A percentile compares a stretch with the other conserved stretches of the same genome.
Evolutionary conservation across 2,888 invertebrate species (phyloP).

Genomic region (Drosophila fulvimacula): DNA sequence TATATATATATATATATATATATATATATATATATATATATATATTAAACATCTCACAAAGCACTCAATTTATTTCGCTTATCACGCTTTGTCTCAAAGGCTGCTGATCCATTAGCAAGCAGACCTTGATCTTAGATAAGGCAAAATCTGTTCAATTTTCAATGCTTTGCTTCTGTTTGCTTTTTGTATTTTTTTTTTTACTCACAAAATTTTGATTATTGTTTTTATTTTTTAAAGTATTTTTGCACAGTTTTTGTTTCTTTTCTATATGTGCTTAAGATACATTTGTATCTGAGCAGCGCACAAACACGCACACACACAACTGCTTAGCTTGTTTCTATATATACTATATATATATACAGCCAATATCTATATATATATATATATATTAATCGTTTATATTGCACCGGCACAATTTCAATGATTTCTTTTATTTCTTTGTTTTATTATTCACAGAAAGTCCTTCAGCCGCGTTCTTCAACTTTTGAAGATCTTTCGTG

Average conservation of each 20-base stretch:
- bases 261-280: conserved; percentile 11
- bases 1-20: background rate
- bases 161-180: background rate
- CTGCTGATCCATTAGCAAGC: conserved; percentile 27
- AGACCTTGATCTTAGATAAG: conserved; percentile 55
- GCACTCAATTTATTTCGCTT: conserved; percentile 39
- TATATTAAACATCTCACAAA: conserved; percentile 8
- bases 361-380: conserved; percentile 7
- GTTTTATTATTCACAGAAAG: conserved; percentile 43
- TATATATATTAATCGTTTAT: conserved; percentile 7
- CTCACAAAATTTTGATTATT: conserved; percentile 33
- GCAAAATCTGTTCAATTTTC: conserved; percentile 17
- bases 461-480: conserved; percentile 49
- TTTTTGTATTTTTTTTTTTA: conserved; percentile 11
- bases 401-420: conserved; percentile 50
- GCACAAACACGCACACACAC: conserved; percentile 25
- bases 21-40: background rate
- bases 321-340: conserved; percentile 22
- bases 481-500: conserved; percentile 39
- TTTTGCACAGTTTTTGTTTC: conserved; percentile 29
- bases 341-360: conserved; percentile 6
- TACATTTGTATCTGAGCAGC: conserved; percentile 20
- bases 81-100: conserved; percentile 30
- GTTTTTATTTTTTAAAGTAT: background rate
- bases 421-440: conserved; percentile 25